phyloP scores from a whole-genome alignment of 2,888 invertebrate genomes.

The Temnothorax ravouxi region DNA sequence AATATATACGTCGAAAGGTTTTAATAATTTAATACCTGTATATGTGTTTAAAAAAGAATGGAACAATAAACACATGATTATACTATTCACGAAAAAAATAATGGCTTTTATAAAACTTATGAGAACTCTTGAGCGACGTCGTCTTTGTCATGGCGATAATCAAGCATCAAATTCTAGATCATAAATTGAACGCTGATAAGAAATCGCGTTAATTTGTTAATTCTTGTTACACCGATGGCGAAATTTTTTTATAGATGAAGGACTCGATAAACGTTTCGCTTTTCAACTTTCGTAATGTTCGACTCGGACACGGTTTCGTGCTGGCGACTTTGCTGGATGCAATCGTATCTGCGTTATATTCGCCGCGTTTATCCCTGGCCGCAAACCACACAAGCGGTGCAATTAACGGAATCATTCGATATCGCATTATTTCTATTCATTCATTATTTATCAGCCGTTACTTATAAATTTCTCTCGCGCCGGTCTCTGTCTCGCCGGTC shows the following conservation, averaged over 20 bases:
- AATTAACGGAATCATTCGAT: constrained; percentile 42
- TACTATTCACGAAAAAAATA: background rate
- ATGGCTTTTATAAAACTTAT: background rate
- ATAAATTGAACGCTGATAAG: background rate
- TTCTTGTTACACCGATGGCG: background rate
- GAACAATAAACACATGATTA: background rate
- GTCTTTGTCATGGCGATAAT: background rate
- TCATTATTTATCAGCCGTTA: constrained; percentile 29
- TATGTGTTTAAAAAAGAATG: background rate
- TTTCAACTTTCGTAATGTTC: background rate
- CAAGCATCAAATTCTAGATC: background rate
- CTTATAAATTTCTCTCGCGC: background rate
- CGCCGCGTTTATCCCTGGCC: background rate
- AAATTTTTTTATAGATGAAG: background rate
- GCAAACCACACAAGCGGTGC: constrained; percentile 1
- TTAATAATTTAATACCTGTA: constrained; percentile 14
- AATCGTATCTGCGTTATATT: background rate
- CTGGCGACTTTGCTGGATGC: no score
- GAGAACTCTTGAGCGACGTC: background rate
- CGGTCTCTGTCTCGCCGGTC: background rate
- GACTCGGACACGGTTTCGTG: background rate
- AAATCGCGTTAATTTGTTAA: background rate
- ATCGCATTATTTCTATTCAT: constrained; percentile 39
- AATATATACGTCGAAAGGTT: background rate
- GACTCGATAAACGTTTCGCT: background rate